These are phyloP conservation scores for Emys orbicularis DNA, from an alignment of 2,797 vertebrate species.

Conservation along the genomic window DNA sequence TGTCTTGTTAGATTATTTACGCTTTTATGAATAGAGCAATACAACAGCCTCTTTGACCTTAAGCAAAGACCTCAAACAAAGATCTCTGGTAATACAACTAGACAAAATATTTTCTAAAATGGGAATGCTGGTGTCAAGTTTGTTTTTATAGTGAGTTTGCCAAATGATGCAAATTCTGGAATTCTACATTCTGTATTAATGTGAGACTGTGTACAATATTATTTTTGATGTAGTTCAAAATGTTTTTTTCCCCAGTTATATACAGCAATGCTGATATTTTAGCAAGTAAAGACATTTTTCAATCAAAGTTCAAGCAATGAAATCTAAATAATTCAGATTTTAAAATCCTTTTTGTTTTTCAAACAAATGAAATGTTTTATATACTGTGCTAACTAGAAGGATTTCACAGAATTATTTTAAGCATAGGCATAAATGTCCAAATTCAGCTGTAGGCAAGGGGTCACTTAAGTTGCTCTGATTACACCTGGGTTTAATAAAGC, in stretches of 20 bases:
- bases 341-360: conserved; percentile 42
- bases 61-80: conserved; percentile 68
- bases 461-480: conserved; percentile 25
- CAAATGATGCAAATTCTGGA: conserved; percentile 75
- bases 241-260: conserved; percentile 38
- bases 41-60: conserved; percentile 64
- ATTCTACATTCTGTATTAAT: conserved; percentile 68
- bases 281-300: conserved; percentile 41
- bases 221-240: conserved; percentile 47
- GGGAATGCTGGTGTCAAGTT: conserved; percentile 61
- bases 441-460: background rate
- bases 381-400: background rate
- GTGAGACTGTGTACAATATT: conserved; percentile 53
- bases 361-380: conserved; percentile 34
- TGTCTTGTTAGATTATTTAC: conserved; percentile 68
- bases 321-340: background rate
- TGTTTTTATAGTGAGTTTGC: conserved; percentile 69
- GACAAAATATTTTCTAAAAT: conserved; percentile 76
- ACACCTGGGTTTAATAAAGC: background rate
- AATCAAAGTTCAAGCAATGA: conserved; percentile 10
- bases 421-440: background rate
- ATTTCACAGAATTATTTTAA: conserved; percentile 44
- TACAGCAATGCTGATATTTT: conserved; percentile 41
- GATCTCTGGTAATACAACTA: conserved; percentile 70
- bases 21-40: conserved; percentile 59